A percentile compares a stretch with the other conserved stretches of the same genome.
phyloP scores from a whole-genome alignment of 2,888 invertebrate genomes.

The Hydrotaea cyrtoneurina region DNA sequence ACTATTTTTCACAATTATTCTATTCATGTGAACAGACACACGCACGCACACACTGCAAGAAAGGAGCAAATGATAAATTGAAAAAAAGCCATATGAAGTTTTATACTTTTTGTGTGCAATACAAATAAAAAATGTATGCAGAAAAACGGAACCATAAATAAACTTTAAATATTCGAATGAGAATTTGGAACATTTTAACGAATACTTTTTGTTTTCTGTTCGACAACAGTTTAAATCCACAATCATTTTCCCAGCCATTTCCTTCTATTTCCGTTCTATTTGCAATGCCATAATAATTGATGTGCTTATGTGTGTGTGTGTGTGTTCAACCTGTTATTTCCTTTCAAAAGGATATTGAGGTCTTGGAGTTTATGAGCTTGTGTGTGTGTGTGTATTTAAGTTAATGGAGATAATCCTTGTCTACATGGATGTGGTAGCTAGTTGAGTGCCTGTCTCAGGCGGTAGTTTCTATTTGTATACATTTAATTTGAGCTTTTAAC shows the following conservation, averaged over 20 bases:
- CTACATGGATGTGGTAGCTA: neutral
- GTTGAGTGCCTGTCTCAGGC: neutral
- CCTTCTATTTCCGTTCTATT: neutral
- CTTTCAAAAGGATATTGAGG: conserved; percentile 60
- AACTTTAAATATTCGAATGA: no score
- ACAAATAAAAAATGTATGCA: neutral
- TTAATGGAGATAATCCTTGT: neutral
- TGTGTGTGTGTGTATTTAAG: neutral
- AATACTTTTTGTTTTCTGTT: neutral
- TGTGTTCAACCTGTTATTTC: conserved; percentile 53
- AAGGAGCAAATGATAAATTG: conserved; percentile 3
- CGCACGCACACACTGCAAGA: neutral
- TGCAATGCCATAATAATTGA: neutral
- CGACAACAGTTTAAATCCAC: neutral
- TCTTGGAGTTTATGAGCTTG: neutral
- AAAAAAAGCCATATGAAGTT: neutral
- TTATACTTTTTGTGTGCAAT: neutral
- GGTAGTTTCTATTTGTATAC: conserved; percentile 1
- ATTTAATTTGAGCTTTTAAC: conserved; percentile 40
- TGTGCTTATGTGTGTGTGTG: conserved; percentile 33
- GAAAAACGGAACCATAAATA: no score
- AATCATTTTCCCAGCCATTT: neutral
- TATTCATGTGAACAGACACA: no score
- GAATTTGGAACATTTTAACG: no score
- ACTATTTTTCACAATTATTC: neutral